Conservation (phyloP, 2,113 vertebrate species). For the Nannospalax galili region DNA sequence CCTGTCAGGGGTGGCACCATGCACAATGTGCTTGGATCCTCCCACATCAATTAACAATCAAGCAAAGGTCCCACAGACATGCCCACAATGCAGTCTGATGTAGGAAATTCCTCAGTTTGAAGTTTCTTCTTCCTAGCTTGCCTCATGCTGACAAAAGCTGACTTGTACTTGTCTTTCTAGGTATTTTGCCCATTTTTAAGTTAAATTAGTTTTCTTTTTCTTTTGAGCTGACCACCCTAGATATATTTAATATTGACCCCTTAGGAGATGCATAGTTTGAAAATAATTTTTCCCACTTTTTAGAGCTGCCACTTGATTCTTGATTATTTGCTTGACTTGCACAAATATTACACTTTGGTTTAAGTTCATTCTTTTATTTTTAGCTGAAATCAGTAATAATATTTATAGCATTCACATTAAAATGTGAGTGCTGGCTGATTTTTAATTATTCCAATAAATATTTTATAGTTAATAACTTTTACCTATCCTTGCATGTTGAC, state of each 20-base stretch:
- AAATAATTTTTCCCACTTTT: background rate
- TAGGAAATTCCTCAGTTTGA: too few species aligned
- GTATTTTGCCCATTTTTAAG: background rate
- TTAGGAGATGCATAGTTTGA: background rate
- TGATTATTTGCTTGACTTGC: background rate
- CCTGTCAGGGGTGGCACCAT: too few species aligned
- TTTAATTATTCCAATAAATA: background rate
- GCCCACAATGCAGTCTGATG: too few species aligned
- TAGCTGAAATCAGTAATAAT: background rate
- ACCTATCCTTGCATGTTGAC: background rate
- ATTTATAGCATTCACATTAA: slow-evolving; percentile 17
- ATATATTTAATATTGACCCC: background rate
- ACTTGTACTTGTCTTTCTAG: background rate
- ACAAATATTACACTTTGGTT: background rate
- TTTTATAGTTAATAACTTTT: background rate
- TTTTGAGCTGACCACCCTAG: background rate
- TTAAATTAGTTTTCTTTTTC: background rate
- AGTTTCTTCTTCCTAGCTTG: too few species aligned
- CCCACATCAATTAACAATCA: too few species aligned
- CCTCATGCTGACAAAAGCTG: too few species aligned
- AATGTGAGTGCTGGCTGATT: background rate
- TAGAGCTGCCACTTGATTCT: background rate
- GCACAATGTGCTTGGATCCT: too few species aligned
- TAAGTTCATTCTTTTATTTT: background rate
- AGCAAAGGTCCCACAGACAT: too few species aligned